Evolutionary conservation across 2,888 invertebrate species (phyloP), one percentile per base, ranked within the genome.

Genomic region (Drosophila borborema): DNA sequence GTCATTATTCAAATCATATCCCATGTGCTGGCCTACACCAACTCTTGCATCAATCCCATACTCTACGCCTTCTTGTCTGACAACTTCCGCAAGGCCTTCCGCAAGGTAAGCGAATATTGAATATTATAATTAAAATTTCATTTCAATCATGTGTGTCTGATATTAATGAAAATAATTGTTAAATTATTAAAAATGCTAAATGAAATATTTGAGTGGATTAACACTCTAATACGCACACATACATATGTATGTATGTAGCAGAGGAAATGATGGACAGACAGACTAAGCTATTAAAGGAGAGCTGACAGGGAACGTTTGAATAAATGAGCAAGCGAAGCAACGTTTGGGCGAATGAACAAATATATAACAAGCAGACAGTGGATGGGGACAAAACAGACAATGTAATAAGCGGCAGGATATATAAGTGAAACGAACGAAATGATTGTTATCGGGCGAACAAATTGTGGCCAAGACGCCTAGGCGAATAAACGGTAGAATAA

Each of bases 41-140:
- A 98, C 94, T 97, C 97, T 90, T 98, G 98, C 92, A 96, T 99
- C 89, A 98, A 99, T 93, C 98, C 98, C 0, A 96, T 99, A 81
- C 95, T 99, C 58, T 99, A 99, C 94, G 98, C 98, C 5, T 98
- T 98, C 93, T 94, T 98, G 59, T 98, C 98, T 2, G 98, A 98
- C 90, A 98, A 98, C 94, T 98, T 99, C 94, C 95, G 98, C 83
- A 96, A 97, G 91, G 98, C 98, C 28, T 98, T 98, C 92, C 94
- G 95, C 72, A 95, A 95, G 93, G 95, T 93, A 79, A 89, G 85
- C 16, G 38, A 34, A 18, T 16, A 4, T 31, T 6, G 7, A 14
- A 8, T 34, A 20, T 10, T 51, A 3, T 8, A 34, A 20, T 34
- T 18, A 0, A 34, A 34, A 31, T n/a, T n/a, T 10, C 1, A 31